A percentile compares a stretch with the other conserved stretches of the same genome.
Evolutionary conservation across 2,888 invertebrate species (phyloP).

Genomic region (Sphecodes monilicornis): DNA sequence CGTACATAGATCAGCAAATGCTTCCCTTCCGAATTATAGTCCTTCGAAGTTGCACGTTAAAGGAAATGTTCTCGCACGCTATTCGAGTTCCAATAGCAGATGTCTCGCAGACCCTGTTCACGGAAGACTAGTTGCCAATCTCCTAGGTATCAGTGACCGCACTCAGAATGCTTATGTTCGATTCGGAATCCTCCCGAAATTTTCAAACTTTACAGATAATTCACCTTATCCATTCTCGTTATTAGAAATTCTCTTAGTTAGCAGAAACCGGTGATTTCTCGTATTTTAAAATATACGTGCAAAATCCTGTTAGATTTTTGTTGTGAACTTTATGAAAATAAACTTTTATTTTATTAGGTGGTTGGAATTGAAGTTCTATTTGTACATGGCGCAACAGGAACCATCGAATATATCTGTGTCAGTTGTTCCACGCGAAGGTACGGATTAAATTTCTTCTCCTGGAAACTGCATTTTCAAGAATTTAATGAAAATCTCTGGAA

Average conservation of each 20-base stretch:
- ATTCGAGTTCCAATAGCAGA: slow-evolving; percentile 33
- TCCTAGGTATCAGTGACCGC: slow-evolving; percentile 18
- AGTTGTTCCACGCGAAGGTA: neutral
- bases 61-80: slow-evolving; percentile 35
- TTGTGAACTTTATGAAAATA: neutral
- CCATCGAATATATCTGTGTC: neutral
- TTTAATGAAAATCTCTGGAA: neutral
- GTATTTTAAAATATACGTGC: neutral
- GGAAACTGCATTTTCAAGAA: neutral
- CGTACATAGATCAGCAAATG: slow-evolving; percentile 15
- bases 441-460: neutral
- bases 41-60: slow-evolving; percentile 13
- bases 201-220: slow-evolving; percentile 1
- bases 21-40: slow-evolving; percentile 1
- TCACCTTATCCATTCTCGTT: neutral
- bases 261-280: neutral
- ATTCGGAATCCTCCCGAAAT: neutral
- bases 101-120: slow-evolving; percentile 25
- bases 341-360: neutral
- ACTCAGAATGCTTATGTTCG: slow-evolving; percentile 12
- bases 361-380: neutral
- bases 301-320: neutral
- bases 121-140: slow-evolving; percentile 18
- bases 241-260: neutral
- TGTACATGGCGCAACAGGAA: neutral